Base-by-base conservation (phyloP, 2,888 invertebrate species). In the Myopa tessellatipennis region DNA sequence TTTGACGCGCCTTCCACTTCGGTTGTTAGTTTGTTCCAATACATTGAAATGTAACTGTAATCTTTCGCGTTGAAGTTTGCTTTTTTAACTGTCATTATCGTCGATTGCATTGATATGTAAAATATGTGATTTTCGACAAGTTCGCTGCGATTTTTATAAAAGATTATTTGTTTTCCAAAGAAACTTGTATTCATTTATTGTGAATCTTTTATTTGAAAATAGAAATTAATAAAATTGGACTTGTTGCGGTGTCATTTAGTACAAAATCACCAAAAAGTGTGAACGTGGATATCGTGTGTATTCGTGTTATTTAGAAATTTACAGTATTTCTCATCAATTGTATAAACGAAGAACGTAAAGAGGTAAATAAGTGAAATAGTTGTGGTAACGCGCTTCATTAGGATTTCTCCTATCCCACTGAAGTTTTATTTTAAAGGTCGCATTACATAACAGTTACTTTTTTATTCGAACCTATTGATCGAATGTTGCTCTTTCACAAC, bases 191-290 rank as follows among this genome's bases (percentile, higher is more conserved):
- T 50, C 50, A 65, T 65, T 26, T 26, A 26, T 26, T 63, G 5
- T 10, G 40, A 67, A 67, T 40, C 14, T 40, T 38, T 40, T 38
- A 65, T 38, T 67, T 67, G n/a, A 40, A 67, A 40, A 67, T 67
- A 40, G 34, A 65, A 36, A 67, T 38, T n/a, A 55, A 2, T 16
- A 67, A 38, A 36, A n/a, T n/a, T 14, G n/a, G 16, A n/a, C n/a
- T 40, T n/a, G 16, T 67, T 36, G 16, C 67, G 40, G n/a, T 67
- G 67, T 40, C 67, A n/a, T 67, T 67, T n/a, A 45, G 45, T 45
- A 10, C 10, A 45, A 45, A 45, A 45, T 45, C 10, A 45, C 16
- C 16, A 40, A 40, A 26, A 40, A 67, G 38, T 67, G 40, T 16
- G 40, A 14, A 40, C 67, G 67, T 67, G 38, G 67, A n/a, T n/a